phyloP scores from a whole-genome alignment of 2,113 vertebrate species.

The Paedocypris sp. region DNA sequence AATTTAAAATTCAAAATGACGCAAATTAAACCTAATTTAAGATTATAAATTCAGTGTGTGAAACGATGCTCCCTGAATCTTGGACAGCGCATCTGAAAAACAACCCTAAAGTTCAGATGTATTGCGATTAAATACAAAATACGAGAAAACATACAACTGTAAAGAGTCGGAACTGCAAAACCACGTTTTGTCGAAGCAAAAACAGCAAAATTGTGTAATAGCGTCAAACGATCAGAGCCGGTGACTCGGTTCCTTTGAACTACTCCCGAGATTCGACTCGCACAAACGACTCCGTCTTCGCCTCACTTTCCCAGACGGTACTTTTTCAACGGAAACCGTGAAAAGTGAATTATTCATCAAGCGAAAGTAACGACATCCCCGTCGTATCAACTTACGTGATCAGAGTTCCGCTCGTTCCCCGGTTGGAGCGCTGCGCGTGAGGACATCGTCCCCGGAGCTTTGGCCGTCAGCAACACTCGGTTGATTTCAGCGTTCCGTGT shows the following conservation, averaged over 20 bases:
- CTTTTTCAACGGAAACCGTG: not conserved
- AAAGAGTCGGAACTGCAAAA: too few relatives aligned
- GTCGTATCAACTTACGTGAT: constrained; percentile 55
- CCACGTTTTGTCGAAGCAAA: too few relatives aligned
- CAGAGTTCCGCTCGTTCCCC: constrained; percentile 59
- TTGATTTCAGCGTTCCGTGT: constrained; percentile 11
- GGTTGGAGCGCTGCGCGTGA: constrained; percentile 56
- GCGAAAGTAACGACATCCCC: not conserved
- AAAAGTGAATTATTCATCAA: not conserved
- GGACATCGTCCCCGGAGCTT: constrained; percentile 60
- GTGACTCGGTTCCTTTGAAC: not conserved
- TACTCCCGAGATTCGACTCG: not conserved
- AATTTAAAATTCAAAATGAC: too few relatives aligned
- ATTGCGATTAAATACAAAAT: too few relatives aligned
- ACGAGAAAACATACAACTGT: too few relatives aligned
- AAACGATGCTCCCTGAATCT: too few relatives aligned
- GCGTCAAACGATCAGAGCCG: not conserved
- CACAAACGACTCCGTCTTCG: not conserved
- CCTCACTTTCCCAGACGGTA: too few relatives aligned
- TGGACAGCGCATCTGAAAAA: too few relatives aligned
- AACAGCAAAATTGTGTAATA: not conserved
- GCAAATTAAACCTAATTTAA: too few relatives aligned
- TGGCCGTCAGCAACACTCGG: constrained; percentile 6
- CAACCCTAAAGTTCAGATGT: too few relatives aligned
- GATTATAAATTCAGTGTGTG: too few relatives aligned